phyloP scores from a whole-genome alignment of 2,797 vertebrate genomes.

The Euphonia xanthogaster region DNA sequence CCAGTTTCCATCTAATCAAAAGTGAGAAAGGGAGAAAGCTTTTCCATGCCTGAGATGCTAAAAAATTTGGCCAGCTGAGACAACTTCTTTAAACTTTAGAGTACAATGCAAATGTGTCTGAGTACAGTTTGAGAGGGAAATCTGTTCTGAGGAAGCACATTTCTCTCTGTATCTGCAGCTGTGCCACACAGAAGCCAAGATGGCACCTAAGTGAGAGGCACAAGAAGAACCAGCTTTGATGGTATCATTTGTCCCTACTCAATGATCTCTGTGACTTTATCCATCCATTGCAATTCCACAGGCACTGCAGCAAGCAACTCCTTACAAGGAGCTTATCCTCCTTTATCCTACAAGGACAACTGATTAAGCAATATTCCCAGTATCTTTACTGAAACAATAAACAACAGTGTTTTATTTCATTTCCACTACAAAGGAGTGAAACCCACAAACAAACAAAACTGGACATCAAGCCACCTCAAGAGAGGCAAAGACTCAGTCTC shows the following conservation, averaged over 20 bases:
- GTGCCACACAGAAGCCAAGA: background rate
- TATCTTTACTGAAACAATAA: background rate
- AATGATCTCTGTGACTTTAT: background rate
- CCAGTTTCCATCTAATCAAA: background rate
- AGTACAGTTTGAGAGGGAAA: background rate
- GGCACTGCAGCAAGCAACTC: background rate
- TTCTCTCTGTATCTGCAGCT: background rate
- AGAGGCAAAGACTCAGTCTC: background rate
- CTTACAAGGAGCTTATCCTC: background rate
- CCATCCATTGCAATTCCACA: background rate
- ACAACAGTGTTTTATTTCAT: background rate
- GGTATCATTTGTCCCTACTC: background rate
- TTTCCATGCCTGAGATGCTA: background rate
- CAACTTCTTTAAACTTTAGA: background rate
- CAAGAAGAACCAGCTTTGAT: background rate
- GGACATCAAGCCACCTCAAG: background rate
- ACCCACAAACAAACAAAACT: background rate
- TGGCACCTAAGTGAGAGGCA: background rate
- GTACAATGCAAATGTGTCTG: constrained; percentile 14
- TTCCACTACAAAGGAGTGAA: background rate
- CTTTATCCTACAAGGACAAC: background rate
- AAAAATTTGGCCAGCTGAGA: constrained; percentile 30
- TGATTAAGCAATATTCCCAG: background rate
- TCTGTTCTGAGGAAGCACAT: background rate
- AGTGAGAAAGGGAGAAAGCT: background rate